Conservation (phyloP, 2,888 invertebrate species). For the Drosophila demipolita region DNA sequence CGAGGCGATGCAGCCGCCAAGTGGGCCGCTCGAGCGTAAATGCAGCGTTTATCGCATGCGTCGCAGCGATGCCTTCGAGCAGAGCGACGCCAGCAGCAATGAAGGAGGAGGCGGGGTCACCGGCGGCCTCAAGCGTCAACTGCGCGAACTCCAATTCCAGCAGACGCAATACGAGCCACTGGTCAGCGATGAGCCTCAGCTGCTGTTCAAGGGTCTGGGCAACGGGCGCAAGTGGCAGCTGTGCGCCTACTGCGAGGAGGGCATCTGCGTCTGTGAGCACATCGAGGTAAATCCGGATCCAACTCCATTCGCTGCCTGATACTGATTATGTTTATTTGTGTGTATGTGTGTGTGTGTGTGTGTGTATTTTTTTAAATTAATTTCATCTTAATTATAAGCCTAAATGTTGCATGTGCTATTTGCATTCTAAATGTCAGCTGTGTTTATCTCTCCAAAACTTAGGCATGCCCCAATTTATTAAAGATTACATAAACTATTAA, state of each 20-base stretch:
- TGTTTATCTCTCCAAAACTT: constrained; percentile 1
- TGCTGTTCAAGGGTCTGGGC: constrained; percentile 82
- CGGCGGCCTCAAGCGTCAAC: constrained; percentile 72
- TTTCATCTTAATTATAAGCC: constrained; percentile 19
- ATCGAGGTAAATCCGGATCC: constrained; percentile 83
- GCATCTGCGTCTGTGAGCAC: constrained; percentile 85
- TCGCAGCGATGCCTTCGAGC: constrained; percentile 82
- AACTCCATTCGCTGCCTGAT: constrained; percentile 8
- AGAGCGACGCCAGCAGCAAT: constrained; percentile 44
- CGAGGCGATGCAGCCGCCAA: constrained; percentile 77
- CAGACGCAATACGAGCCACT: constrained; percentile 82
- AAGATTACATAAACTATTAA: neutral
- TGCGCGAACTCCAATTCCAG: constrained; percentile 81
- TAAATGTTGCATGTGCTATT: constrained; percentile 48
- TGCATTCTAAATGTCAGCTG: constrained; percentile 26
- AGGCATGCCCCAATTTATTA: constrained; percentile 22
- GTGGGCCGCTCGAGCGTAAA: constrained; percentile 83
- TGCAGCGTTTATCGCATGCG: constrained; percentile 85
- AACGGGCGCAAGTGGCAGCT: constrained; percentile 83
- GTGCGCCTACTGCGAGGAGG: constrained; percentile 85
- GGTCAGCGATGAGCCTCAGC: constrained; percentile 83
- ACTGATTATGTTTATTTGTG: constrained; percentile 5
- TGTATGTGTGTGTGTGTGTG: constrained; percentile 9
- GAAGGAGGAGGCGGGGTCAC: constrained; percentile 45
- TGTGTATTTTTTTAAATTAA: constrained; percentile 1